Percentiles rank a stretch among this genome's conserved stretches.
These are phyloP conservation scores for Dynastes tityus DNA, from an alignment of 2,888 invertebrate species.

Conservation along the genomic window DNA sequence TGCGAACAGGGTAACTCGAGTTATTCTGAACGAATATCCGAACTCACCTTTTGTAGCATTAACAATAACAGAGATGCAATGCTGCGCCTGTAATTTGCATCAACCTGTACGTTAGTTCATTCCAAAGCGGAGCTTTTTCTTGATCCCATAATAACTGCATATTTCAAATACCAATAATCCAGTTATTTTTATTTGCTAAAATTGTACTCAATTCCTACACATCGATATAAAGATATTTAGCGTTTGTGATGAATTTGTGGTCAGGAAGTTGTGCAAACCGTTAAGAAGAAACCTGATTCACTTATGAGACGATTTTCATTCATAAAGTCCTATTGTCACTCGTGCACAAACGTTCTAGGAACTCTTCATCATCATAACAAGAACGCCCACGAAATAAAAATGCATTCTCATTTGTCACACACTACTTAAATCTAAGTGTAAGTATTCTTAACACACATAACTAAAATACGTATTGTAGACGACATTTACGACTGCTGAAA, in stretches of 20 bases:
- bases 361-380: constrained; percentile 44
- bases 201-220: no score
- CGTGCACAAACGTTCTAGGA: constrained; percentile 29
- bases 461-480: neutral
- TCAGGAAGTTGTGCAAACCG: constrained; percentile 24
- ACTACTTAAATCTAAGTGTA: constrained; percentile 35
- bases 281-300: constrained; percentile 37
- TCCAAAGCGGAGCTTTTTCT: no score
- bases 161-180: no score
- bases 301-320: constrained; percentile 14
- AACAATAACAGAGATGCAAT: no score
- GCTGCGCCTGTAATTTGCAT: no score
- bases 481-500: neutral
- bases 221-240: neutral
- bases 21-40: no score
- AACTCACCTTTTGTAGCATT: no score
- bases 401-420: constrained; percentile 34
- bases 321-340: constrained; percentile 19
- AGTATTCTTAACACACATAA: constrained; percentile 13
- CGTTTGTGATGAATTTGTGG: constrained; percentile 20
- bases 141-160: no score
- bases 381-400: constrained; percentile 46
- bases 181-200: no score
- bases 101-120: no score
- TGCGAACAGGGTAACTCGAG: no score